phyloP scores from a whole-genome alignment of 2,888 invertebrate species.

The Lasioglossum malachurum region DNA sequence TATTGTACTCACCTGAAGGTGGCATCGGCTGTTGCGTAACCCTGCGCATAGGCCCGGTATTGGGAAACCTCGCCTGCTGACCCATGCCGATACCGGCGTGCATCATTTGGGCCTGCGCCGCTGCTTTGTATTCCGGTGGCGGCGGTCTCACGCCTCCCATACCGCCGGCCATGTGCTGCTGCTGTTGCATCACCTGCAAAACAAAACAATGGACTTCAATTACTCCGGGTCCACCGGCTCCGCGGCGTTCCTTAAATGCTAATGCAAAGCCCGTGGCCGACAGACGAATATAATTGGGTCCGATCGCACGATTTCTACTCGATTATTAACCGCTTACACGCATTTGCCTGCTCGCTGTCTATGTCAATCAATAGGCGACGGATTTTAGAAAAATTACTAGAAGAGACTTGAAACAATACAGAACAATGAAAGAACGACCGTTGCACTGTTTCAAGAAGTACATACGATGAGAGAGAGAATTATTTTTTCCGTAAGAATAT shows the following conservation, averaged over 20 bases:
- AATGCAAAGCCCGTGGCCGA: conserved; percentile 5
- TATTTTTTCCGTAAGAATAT: not conserved
- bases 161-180: conserved; percentile 85
- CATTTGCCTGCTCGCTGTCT: not conserved
- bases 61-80: conserved; percentile 85
- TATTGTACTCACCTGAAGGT: conserved; percentile 87
- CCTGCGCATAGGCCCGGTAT: conserved; percentile 87
- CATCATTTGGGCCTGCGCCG: conserved; percentile 87
- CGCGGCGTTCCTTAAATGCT: not conserved
- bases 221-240: conserved; percentile 2
- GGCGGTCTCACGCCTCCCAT: conserved; percentile 88
- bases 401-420: no score
- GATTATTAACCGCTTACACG: not conserved
- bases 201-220: conserved; percentile 40
- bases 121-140: conserved; percentile 94
- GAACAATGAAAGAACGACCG: no score
- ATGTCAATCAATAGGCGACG: not conserved
- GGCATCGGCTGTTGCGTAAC: conserved; percentile 91
- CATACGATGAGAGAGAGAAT: no score
- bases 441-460: no score
- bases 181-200: conserved; percentile 84
- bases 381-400: not conserved
- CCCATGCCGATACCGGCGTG: conserved; percentile 85
- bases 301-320: not conserved
- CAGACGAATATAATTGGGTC: not conserved